Base-by-base conservation (phyloP, 2,888 invertebrate genomes). In the Allophyes oxyacanthae region DNA sequence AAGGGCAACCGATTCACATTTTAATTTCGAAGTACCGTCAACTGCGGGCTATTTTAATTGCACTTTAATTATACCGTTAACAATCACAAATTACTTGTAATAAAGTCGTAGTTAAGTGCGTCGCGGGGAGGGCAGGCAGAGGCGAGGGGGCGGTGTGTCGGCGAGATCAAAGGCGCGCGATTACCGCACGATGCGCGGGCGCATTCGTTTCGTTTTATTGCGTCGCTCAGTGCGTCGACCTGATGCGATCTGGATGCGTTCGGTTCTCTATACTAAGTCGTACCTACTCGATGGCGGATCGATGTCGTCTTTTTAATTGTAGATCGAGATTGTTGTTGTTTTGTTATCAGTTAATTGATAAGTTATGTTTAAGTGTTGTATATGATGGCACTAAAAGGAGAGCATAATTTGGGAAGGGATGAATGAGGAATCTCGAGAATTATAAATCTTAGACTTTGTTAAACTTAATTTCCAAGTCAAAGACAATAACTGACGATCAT, bases 81-180 rank as follows among this genome's bases (percentile, higher is more conserved):
- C 78, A 82, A 79, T 84, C 83, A 83, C 78, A 83, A 86, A 87
- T 85, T 84, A 77, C 78, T 67, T 65, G 82, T 79, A 82, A 86
- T 87, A 83, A 86, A 86, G 80, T 73, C 66, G 77, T 81, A 79
- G 77, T 76, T 70, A 75, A 78, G 62, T 72, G 67, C 72, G 53
- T 43, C 30, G 54, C 40, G 55, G 56, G 42, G 55, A 26, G 50
- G 48, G 26, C 14, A 6, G 30, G 52, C 44, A 37, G 46, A 40
- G 37, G 40, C 32, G 42, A 25, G 26, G 36, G 53, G 51, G 48
- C 13, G 43, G 36, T 6, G 46, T 32, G 68, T 71, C 87, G 91
- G 90, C 75, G 64, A 79, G 88, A 91, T 92, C 90, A 91, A 91
- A 91, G 85, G 68, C 68, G 60, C 53, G 74, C 83, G 87, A 86